Evolutionary conservation across 35 echinoderm and acorn worm genomes (phyloP).

Genomic region (Heliocidaris erythrogramma): DNA sequence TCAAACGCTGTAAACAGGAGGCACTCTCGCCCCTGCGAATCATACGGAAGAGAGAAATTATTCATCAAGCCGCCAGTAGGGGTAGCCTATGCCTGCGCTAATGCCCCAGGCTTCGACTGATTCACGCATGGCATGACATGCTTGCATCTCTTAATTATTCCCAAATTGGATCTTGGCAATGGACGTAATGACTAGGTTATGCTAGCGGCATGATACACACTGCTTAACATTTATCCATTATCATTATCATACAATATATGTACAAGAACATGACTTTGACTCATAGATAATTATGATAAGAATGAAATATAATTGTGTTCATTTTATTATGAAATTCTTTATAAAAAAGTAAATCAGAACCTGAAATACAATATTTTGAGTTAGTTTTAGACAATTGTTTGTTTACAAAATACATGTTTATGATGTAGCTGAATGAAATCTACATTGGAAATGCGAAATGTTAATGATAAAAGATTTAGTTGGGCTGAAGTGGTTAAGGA

Average conservation of each 20-base stretch:
- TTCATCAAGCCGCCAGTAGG: not conserved
- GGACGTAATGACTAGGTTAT: not conserved
- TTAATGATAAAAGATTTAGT: too few species aligned
- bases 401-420: too few species aligned
- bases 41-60: not conserved
- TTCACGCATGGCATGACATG: constrained; percentile 32
- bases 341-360: too few species aligned
- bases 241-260: not conserved
- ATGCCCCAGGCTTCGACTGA: not conserved
- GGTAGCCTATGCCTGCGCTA: not conserved
- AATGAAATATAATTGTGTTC: not conserved
- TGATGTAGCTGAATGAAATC: too few species aligned
- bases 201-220: not conserved
- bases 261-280: not conserved
- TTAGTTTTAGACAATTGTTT: too few species aligned
- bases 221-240: not conserved
- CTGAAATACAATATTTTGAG: too few species aligned
- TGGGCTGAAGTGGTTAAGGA: too few species aligned
- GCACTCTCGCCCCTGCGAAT: not conserved
- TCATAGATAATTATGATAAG: not conserved
- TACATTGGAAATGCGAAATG: too few species aligned
- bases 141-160: constrained; percentile 9
- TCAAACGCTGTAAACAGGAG: not conserved
- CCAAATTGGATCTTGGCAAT: not conserved
- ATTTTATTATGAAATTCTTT: too few species aligned